Conservation (phyloP, 1,140 invertebrate genomes). For the Drosophila murphyi region DNA sequence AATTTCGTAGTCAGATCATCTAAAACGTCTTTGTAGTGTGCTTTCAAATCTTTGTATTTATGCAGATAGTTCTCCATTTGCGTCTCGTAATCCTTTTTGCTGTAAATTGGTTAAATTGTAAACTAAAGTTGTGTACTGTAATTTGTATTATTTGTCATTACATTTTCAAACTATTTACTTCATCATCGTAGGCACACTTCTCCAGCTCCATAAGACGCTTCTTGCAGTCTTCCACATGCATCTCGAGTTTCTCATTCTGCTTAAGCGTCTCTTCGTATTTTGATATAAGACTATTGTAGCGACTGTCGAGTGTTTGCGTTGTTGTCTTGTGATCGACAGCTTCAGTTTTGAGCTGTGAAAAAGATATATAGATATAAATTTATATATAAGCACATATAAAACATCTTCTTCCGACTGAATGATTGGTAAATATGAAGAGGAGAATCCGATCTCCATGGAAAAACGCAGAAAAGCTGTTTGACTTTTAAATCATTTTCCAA, state of each 20-base stretch:
- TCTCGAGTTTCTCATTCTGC: slow-evolving; percentile 52
- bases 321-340: slow-evolving; percentile 22
- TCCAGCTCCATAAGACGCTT: slow-evolving; percentile 43
- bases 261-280: slow-evolving; percentile 57
- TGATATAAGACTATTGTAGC: slow-evolving; percentile 51
- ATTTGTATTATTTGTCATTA: slow-evolving; percentile 5
- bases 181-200: slow-evolving; percentile 6
- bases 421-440: too few relatives aligned
- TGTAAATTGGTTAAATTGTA: not conserved
- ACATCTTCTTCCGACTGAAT: too few relatives aligned
- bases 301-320: slow-evolving; percentile 45
- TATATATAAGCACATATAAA: too few relatives aligned
- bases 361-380: not conserved
- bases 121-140: not conserved
- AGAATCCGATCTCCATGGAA: too few relatives aligned
- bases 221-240: slow-evolving; percentile 51
- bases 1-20: slow-evolving; percentile 67
- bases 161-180: slow-evolving; percentile 21
- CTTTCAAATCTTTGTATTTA: slow-evolving; percentile 50
- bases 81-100: slow-evolving; percentile 50
- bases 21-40: slow-evolving; percentile 48
- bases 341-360: slow-evolving; percentile 35
- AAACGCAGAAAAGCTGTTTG: too few relatives aligned
- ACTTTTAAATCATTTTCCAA: too few relatives aligned
- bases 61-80: slow-evolving; percentile 55